These are phyloP conservation scores for Saxicola maurus DNA, from an alignment of 2,797 vertebrate species.

Conservation along the genomic window DNA sequence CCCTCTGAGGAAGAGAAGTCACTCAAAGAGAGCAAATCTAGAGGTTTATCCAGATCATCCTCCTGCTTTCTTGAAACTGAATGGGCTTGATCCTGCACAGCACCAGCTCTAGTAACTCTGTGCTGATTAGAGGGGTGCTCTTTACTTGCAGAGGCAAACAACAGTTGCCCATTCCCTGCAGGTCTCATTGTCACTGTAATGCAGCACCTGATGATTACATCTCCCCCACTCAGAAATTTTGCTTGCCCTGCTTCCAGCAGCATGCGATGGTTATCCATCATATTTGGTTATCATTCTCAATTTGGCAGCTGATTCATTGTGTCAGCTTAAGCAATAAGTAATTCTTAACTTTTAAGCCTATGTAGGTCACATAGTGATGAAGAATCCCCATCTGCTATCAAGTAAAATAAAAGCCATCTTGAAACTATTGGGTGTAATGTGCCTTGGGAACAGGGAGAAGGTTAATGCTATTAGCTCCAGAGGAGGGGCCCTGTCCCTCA, in stretches of 20 bases:
- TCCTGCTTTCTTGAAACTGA: neutral
- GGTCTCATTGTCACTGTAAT: neutral
- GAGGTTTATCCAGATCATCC: neutral
- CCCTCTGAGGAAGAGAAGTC: neutral
- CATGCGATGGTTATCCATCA: rapidly evolving
- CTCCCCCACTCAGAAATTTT: neutral
- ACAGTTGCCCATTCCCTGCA: neutral
- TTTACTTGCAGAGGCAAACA: neutral
- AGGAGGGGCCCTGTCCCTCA: neutral
- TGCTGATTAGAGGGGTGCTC: neutral
- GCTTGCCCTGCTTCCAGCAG: neutral
- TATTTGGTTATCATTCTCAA: neutral
- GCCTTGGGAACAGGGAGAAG: neutral
- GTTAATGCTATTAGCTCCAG: neutral
- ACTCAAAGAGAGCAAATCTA: neutral
- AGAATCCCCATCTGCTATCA: neutral
- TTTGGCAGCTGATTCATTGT: neutral
- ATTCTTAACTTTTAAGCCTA: neutral
- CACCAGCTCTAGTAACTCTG: neutral
- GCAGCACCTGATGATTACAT: neutral
- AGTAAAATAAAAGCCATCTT: neutral
- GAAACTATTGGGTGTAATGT: neutral
- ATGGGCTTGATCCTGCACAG: neutral
- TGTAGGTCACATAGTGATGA: neutral
- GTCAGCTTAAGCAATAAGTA: neutral